Percentiles rank a stretch among this genome's conserved stretches.
phyloP scores from a whole-genome alignment of 1,140 invertebrate genomes.

The Pseudoatta argentina region DNA sequence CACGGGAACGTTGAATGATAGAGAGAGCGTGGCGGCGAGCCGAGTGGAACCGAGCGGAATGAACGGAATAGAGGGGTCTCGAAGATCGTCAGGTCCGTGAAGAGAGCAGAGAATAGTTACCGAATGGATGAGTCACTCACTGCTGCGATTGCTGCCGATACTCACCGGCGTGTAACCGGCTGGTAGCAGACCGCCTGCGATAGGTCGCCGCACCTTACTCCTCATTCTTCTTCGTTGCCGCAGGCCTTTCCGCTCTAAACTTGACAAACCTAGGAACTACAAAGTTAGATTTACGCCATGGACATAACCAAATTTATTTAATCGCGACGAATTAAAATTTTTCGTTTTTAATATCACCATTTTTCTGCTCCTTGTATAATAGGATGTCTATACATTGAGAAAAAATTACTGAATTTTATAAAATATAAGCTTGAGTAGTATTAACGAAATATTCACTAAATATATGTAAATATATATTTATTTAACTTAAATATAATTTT shows the following conservation, averaged over 20 bases:
- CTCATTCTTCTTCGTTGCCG: constrained; percentile 30
- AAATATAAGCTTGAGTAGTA: too few species aligned
- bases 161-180: constrained; percentile 63
- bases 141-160: constrained; percentile 66
- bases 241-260: neutral
- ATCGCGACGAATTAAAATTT: neutral
- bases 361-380: neutral
- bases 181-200: constrained; percentile 67
- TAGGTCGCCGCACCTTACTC: constrained; percentile 80
- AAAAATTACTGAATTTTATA: too few species aligned
- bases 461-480: too few species aligned
- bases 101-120: constrained; percentile 58
- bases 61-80: constrained; percentile 58
- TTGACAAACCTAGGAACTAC: constrained; percentile 18
- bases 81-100: constrained; percentile 19
- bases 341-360: neutral
- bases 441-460: too few species aligned
- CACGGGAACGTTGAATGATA: constrained; percentile 58
- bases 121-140: constrained; percentile 72
- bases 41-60: constrained; percentile 75
- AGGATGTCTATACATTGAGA: too few species aligned
- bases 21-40: constrained; percentile 57
- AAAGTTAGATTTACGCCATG: constrained; percentile 2
- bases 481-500: too few species aligned
- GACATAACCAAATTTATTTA: neutral